A percentile compares a stretch with the other conserved stretches of the same genome.
These are phyloP conservation scores for Perithous albicinctus DNA, from an alignment of 2,888 invertebrate genomes.

Conservation along the genomic window DNA sequence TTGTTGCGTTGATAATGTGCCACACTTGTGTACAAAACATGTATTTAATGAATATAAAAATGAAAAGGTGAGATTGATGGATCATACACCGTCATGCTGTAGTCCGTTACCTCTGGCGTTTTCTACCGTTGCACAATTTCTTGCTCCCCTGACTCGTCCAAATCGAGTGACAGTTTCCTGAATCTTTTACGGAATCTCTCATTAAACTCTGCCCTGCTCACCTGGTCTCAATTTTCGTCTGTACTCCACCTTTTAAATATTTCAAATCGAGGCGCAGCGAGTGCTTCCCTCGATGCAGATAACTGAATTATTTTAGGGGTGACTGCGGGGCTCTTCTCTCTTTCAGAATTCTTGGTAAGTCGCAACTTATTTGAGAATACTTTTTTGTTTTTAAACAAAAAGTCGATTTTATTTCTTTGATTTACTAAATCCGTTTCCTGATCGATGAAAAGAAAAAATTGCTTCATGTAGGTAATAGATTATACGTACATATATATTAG, in stretches of 20 bases:
- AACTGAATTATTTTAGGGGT: slow-evolving; percentile 43
- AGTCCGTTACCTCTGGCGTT: background rate
- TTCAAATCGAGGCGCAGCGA: slow-evolving; percentile 32
- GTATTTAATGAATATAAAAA: background rate
- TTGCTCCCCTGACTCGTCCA: background rate
- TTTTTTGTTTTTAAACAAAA: too few relatives aligned
- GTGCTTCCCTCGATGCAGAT: slow-evolving; percentile 27
- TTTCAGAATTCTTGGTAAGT: background rate
- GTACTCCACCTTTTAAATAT: slow-evolving; percentile 47
- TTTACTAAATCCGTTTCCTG: too few relatives aligned
- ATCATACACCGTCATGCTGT: background rate
- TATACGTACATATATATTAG: too few relatives aligned
- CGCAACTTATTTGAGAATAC: background rate
- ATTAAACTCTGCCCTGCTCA: slow-evolving; percentile 13
- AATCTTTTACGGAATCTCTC: slow-evolving; percentile 20
- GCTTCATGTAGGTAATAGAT: too few relatives aligned
- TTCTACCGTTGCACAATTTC: background rate
- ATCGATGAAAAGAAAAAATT: too few relatives aligned
- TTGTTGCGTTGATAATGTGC: background rate
- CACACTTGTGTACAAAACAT: background rate
- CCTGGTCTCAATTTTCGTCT: slow-evolving; percentile 21
- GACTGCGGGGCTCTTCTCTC: background rate
- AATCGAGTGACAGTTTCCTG: background rate
- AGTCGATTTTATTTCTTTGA: too few relatives aligned
- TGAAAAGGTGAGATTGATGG: background rate